Evolutionary conservation across 2,113 vertebrate species (phyloP).

Genomic region (Apistogramma diplotaenia): DNA sequence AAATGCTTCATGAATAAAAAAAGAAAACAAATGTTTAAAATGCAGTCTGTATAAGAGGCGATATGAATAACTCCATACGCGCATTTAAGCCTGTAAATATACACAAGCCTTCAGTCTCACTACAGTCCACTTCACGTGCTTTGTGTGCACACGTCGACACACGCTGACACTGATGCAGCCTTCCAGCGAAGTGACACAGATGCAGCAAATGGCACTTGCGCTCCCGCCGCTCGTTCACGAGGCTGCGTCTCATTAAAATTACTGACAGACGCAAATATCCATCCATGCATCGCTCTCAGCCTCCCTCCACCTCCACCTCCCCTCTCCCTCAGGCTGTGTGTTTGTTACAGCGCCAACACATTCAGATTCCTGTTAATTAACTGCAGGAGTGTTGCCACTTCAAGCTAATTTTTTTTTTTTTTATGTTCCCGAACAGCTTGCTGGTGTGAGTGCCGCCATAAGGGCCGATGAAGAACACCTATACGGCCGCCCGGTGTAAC

Average conservation of each 20-base stretch:
- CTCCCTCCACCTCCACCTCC: not conserved
- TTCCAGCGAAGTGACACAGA: slow-evolving; percentile 29
- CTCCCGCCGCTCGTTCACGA: slow-evolving; percentile 15
- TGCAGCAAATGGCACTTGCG: slow-evolving; percentile 15
- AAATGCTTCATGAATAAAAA: not conserved
- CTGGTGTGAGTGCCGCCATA: not conserved
- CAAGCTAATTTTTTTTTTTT: not conserved
- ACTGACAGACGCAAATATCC: slow-evolving; percentile 63
- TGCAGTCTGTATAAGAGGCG: not conserved
- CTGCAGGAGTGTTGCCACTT: slow-evolving; percentile 26
- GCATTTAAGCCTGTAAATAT: not conserved
- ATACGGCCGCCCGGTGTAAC: not conserved
- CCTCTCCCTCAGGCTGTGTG: slow-evolving; percentile 1
- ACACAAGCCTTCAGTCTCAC: not conserved
- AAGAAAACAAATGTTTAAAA: not conserved
- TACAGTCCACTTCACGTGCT: not conserved
- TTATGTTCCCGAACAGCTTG: slow-evolving; percentile 17
- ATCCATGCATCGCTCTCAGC: slow-evolving; percentile 1
- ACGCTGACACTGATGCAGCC: not conserved
- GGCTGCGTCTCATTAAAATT: slow-evolving; percentile 56
- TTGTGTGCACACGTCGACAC: not conserved
- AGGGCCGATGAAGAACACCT: not conserved
- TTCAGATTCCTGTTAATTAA: slow-evolving; percentile 52
- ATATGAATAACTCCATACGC: not conserved
- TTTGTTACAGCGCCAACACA: slow-evolving; percentile 23